Evolutionary conservation across 2,113 vertebrate genomes (phyloP), one percentile per base, ranked within the genome.

Genomic region (Silurus glanis): DNA sequence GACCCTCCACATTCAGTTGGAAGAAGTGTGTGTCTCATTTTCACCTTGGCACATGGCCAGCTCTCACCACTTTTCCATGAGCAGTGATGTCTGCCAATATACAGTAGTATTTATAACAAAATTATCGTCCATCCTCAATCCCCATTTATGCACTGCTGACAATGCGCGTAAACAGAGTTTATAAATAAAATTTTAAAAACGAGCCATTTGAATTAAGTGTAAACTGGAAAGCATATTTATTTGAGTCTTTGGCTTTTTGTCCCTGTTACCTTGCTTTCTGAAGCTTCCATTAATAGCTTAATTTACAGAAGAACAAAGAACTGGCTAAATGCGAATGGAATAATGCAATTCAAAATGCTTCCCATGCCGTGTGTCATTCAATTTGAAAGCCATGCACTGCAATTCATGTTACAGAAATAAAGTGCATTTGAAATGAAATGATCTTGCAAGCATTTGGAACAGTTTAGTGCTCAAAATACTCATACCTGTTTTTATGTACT

Each of bases 131-230:
- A 87, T 79, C 82, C 79, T 51, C 37, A 58, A 55, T 86, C 83
- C 84, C 66, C 55, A 67, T 85, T 85, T 91, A 14, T 67, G 84
- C 84, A 84, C 80, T 86, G 16, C 82, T 85, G 62, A 84, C 75
- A 76, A 66, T 71, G 66, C 55, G 78, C 67, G 88, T 86, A 28
- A 85, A 75, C 19, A 37, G 61, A 66, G 23, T 56, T 47, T 79
- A 19, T n/a, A 62, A 53, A 58, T 23, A 5, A 74, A 84, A 76
- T 55, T 1, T 37, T 37, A 37, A 37, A 56, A 55, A 82, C 28
- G 76, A 61, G 56, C 12, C n/a, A 14, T 14, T 85, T 93, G 92
- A 93, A 93, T 90, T 89, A 92, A 92, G 91, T 92, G 92, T 91
- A 92, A 91, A 90, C 87, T 91, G 91, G 87, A 91, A 93, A 59